A percentile compares a stretch with the other conserved stretches of the same genome.
These are phyloP conservation scores for Mactromeris polynyma DNA, from an alignment of 2,888 invertebrate species.

Conservation along the genomic window DNA sequence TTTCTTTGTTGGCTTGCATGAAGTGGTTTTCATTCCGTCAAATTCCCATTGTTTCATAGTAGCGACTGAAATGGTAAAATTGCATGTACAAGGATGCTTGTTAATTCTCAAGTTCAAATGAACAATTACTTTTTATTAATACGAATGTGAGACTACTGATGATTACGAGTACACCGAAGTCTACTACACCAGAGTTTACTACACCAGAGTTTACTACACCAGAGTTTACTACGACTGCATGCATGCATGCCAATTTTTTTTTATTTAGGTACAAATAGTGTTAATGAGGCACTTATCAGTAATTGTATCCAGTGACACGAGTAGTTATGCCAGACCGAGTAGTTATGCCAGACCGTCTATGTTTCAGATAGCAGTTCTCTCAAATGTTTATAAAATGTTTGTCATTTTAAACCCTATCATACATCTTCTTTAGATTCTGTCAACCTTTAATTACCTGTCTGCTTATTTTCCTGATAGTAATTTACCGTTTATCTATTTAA, in stretches of 20 bases:
- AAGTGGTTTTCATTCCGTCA: not conserved
- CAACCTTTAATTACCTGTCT: not conserved
- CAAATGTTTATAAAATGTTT: not conserved
- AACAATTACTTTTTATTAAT: not conserved
- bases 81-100: not conserved
- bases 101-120: not conserved
- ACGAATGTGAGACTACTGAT: not conserved
- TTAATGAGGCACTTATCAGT: not conserved
- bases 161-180: not conserved
- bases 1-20: not conserved
- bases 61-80: not conserved
- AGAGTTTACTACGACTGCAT: not conserved
- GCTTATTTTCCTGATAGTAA: not conserved
- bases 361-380: not conserved
- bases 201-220: not conserved
- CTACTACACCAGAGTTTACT: not conserved
- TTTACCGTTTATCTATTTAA: not conserved
- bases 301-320: not conserved
- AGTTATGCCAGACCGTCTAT: not conserved
- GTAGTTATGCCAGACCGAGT: not conserved
- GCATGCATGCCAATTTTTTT: constrained; percentile 21
- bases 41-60: not conserved
- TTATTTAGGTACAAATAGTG: not conserved
- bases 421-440: not conserved
- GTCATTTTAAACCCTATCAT: not conserved